These are phyloP conservation scores for Heliocidaris erythrogramma DNA, from an alignment of 35 echinoderm and acorn worm genomes.

Conservation along the genomic window DNA sequence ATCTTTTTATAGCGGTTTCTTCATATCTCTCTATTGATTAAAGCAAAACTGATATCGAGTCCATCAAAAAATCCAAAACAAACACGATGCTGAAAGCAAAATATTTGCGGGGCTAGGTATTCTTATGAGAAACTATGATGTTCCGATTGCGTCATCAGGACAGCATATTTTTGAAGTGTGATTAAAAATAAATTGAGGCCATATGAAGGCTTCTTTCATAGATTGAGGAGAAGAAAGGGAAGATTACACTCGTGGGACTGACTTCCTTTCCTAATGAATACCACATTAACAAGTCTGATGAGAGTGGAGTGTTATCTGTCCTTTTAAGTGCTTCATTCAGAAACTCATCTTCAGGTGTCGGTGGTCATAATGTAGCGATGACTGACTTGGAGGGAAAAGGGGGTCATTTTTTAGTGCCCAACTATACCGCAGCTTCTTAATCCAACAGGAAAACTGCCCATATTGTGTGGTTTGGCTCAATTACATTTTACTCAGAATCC, in stretches of 20 bases:
- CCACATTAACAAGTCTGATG: not conserved
- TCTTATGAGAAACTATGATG: not conserved
- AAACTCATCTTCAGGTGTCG: not conserved
- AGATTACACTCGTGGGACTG: not conserved
- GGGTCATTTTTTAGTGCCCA: not conserved
- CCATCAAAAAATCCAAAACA: too few relatives aligned
- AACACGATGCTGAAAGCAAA: not conserved
- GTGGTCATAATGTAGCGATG: not conserved
- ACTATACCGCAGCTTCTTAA: not conserved
- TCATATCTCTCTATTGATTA: too few relatives aligned
- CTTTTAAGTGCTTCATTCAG: not conserved
- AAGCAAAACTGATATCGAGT: too few relatives aligned
- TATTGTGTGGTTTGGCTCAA: too few relatives aligned
- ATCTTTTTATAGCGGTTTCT: too few relatives aligned
- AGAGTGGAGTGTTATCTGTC: not conserved
- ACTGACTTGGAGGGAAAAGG: not conserved
- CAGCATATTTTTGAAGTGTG: not conserved
- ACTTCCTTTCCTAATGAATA: not conserved
- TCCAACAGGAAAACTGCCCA: too few relatives aligned
- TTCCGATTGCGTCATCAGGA: not conserved
- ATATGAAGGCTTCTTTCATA: not conserved
- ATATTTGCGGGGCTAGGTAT: not conserved
- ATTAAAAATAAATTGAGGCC: not conserved
- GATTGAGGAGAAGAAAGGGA: not conserved
- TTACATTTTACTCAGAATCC: too few relatives aligned